Conservation (phyloP, 2,113 vertebrate genomes). For the Proteles cristata region DNA sequence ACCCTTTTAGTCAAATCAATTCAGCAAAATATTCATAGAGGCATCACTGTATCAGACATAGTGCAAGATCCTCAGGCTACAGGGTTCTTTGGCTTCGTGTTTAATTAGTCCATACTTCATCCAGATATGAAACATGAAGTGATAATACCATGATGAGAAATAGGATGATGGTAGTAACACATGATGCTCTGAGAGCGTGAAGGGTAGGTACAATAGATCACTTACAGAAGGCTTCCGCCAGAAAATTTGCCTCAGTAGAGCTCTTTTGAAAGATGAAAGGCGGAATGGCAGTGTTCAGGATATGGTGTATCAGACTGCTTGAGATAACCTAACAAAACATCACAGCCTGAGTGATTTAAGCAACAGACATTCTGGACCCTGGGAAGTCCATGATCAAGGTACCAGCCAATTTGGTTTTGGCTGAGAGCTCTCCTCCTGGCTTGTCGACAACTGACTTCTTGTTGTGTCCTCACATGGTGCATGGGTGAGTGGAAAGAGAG, state of each 20-base stretch:
- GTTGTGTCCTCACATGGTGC: background rate
- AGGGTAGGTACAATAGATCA: background rate
- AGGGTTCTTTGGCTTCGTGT: background rate
- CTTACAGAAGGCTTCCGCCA: background rate
- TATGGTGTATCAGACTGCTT: background rate
- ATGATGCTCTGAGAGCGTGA: background rate
- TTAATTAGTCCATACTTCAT: background rate
- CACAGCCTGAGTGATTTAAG: background rate
- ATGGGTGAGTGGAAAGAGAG: no score
- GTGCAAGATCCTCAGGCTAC: background rate
- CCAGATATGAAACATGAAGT: background rate
- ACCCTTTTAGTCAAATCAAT: background rate
- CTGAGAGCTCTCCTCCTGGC: background rate
- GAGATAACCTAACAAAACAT: background rate
- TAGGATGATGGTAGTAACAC: background rate
- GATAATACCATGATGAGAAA: background rate
- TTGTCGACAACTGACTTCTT: background rate
- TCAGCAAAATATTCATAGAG: constrained; percentile 1
- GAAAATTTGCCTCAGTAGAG: background rate
- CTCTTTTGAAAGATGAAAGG: background rate
- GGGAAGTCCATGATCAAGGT: background rate
- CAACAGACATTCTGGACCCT: background rate
- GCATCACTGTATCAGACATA: background rate
- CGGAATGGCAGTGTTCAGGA: background rate
- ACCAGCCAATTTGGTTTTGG: background rate